Percentiles rank a stretch among this genome's conserved stretches.
phyloP scores from a whole-genome alignment of 1,140 invertebrate genomes.

The Acromyrmex charruanus region DNA sequence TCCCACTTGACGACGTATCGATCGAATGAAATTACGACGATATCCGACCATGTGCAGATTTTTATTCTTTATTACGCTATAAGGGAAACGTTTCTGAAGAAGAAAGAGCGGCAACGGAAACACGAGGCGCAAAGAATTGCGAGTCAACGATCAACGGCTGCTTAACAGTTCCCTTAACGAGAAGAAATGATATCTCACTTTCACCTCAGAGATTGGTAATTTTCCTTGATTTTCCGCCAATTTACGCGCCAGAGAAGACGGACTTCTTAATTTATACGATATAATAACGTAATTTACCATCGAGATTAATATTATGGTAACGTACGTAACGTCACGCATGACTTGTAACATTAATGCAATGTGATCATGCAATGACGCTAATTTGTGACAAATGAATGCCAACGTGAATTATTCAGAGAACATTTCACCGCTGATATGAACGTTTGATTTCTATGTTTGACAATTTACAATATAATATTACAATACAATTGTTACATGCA shows the following conservation, averaged over 20 bases:
- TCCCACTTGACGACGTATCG: conserved; percentile 47
- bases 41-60: background rate
- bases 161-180: conserved; percentile 1
- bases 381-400: conserved; percentile 11
- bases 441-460: conserved; percentile 16
- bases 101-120: background rate
- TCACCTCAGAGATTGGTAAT: conserved; percentile 6
- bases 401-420: conserved; percentile 26
- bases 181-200: conserved; percentile 14
- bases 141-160: background rate
- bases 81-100: background rate
- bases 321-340: conserved; percentile 19
- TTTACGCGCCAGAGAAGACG: background rate
- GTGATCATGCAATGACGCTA: conserved; percentile 5
- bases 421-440: background rate
- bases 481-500: background rate
- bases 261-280: background rate
- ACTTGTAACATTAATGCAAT: conserved; percentile 16
- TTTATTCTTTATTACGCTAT: conserved; percentile 40
- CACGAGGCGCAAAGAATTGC: conserved; percentile 9
- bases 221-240: conserved; percentile 26
- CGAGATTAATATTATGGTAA: conserved; percentile 10
- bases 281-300: conserved; percentile 24
- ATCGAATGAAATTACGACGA: conserved; percentile 60
- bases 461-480: conserved; percentile 3